phyloP scores from a whole-genome alignment of 2,113 vertebrate species.

The Heterochromis multidens region DNA sequence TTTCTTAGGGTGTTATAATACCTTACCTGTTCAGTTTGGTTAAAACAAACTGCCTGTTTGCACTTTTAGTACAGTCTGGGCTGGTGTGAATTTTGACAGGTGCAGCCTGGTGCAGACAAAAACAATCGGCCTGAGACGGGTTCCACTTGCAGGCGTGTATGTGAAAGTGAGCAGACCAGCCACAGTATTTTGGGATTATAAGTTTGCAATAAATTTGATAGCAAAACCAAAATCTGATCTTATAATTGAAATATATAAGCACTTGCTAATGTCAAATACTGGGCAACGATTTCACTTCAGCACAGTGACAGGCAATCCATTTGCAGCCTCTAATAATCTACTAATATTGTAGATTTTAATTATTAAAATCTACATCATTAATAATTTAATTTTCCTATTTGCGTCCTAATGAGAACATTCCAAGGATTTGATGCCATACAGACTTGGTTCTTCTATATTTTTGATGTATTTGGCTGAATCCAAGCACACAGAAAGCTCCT shows the following conservation, averaged over 20 bases:
- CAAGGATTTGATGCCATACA: not conserved
- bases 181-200: not conserved
- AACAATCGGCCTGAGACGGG: accelerated
- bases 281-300: not conserved
- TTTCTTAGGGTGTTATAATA: not conserved
- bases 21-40: not conserved
- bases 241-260: not conserved
- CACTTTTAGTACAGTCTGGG: not conserved
- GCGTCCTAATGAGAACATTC: not conserved
- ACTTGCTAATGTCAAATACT: not conserved
- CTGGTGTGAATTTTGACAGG: not conserved
- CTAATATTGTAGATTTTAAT: no score
- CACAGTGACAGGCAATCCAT: not conserved
- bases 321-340: not conserved
- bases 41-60: accelerated
- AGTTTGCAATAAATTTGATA: not conserved
- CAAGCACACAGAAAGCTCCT: not conserved
- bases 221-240: accelerated
- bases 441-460: not conserved
- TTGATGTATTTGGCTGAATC: not conserved
- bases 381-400: not conserved
- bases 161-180: accelerated
- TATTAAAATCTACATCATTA: not conserved
- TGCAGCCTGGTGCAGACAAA: not conserved
- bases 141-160: not conserved